A percentile compares a stretch with the other conserved stretches of the same genome.
phyloP scores from a whole-genome alignment of 2,113 vertebrate genomes.

The Lutjanus erythropterus region DNA sequence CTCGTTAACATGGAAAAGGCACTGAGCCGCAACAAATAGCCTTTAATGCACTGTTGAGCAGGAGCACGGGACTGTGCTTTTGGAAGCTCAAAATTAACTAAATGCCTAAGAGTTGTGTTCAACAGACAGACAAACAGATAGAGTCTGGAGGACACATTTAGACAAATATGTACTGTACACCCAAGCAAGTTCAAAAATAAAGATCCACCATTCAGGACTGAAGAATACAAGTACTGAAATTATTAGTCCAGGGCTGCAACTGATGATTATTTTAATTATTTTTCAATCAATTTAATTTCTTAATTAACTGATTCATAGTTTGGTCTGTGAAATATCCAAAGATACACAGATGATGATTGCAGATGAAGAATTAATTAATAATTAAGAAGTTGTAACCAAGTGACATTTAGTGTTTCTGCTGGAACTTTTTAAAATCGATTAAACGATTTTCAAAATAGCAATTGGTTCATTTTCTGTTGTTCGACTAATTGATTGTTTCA shows the following conservation, averaged over 20 bases:
- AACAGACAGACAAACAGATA: constrained; percentile 24
- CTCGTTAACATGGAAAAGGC: constrained; percentile 60
- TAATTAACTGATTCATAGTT: background rate
- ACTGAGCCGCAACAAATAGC: constrained; percentile 56
- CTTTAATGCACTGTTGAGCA: constrained; percentile 65
- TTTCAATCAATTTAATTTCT: background rate
- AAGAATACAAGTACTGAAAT: background rate
- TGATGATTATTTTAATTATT: background rate
- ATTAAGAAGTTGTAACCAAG: background rate
- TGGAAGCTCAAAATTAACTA: constrained; percentile 40
- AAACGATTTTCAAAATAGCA: background rate
- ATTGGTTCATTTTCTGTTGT: background rate
- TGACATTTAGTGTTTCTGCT: background rate
- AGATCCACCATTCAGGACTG: background rate
- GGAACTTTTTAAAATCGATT: background rate
- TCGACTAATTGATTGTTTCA: background rate
- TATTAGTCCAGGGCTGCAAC: background rate
- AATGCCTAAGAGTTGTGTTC: constrained; percentile 36
- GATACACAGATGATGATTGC: no score
- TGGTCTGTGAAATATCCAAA: background rate
- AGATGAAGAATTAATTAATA: no score
- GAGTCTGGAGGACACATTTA: constrained; percentile 3
- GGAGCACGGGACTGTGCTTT: constrained; percentile 28
- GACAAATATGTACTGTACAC: constrained; percentile 5
- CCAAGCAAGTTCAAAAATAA: background rate